Evolutionary conservation across 2,888 invertebrate species (phyloP).

Genomic region (Rotaria magnacalcarata): DNA sequence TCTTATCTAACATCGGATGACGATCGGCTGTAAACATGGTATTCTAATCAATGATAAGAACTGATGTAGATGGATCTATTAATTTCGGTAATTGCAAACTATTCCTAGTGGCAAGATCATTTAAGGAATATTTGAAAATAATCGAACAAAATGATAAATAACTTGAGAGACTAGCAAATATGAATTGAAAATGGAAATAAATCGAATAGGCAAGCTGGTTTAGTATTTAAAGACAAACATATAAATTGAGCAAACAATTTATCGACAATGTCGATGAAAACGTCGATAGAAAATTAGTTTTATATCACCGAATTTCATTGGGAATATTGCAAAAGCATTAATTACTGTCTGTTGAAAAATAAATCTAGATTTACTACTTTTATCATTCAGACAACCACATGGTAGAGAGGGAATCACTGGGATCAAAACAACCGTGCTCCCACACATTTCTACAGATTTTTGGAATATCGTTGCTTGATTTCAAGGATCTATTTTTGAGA

Average conservation of each 20-base stretch:
- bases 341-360: too few relatives aligned
- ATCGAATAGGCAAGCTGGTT: conserved; percentile 11
- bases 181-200: neutral
- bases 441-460: too few relatives aligned
- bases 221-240: neutral
- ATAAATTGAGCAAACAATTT: conserved; percentile 4
- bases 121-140: neutral
- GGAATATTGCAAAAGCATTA: too few relatives aligned
- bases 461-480: too few relatives aligned
- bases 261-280: neutral
- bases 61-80: neutral
- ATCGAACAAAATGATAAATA: neutral
- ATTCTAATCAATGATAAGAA: neutral
- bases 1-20: neutral
- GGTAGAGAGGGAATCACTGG: too few relatives aligned
- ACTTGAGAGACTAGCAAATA: neutral
- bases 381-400: too few relatives aligned
- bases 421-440: too few relatives aligned
- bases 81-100: neutral
- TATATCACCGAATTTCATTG: neutral
- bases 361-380: too few relatives aligned
- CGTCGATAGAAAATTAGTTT: neutral
- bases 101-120: neutral
- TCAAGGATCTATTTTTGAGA: too few relatives aligned
- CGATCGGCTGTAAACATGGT: neutral